These are phyloP conservation scores for Polypterus bichir DNA, from an alignment of 2,113 vertebrate species.

Conservation along the genomic window DNA sequence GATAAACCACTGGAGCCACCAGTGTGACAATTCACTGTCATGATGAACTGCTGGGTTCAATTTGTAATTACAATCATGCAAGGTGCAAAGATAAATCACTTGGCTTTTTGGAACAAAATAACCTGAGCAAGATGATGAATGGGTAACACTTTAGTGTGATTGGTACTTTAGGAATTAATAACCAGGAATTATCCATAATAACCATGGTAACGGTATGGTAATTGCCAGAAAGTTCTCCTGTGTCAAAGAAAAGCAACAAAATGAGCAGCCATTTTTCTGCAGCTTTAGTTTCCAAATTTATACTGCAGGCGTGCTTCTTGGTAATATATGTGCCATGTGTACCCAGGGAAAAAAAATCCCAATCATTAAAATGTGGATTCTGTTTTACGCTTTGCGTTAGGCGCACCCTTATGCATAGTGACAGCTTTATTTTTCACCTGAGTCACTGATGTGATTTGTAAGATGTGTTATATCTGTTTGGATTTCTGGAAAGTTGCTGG, in stretches of 20 bases:
- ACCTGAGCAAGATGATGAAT: slow-evolving; percentile 45
- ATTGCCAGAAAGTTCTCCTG: slow-evolving; percentile 41
- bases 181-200: slow-evolving; percentile 52
- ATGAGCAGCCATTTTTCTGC: slow-evolving; percentile 23
- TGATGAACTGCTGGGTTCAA: slow-evolving; percentile 15
- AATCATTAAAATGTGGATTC: too few species aligned
- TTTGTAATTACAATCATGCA: slow-evolving; percentile 35
- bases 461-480: too few species aligned
- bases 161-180: slow-evolving; percentile 50
- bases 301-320: not conserved
- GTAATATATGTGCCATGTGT: slow-evolving; percentile 16
- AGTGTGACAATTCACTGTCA: slow-evolving; percentile 8
- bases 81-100: slow-evolving; percentile 25
- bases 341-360: not conserved
- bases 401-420: too few species aligned
- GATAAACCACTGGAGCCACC: not conserved
- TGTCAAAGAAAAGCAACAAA: slow-evolving; percentile 25
- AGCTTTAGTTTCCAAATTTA: slow-evolving; percentile 29
- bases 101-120: slow-evolving; percentile 27
- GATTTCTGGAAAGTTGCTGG: too few species aligned
- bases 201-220: slow-evolving; percentile 45
- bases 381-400: too few species aligned
- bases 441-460: too few species aligned
- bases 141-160: slow-evolving; percentile 39
- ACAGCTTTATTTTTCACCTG: too few species aligned